Evolutionary conservation across 2,113 vertebrate genomes (phyloP).

Genomic region (Tetraodon nigroviridis): DNA sequence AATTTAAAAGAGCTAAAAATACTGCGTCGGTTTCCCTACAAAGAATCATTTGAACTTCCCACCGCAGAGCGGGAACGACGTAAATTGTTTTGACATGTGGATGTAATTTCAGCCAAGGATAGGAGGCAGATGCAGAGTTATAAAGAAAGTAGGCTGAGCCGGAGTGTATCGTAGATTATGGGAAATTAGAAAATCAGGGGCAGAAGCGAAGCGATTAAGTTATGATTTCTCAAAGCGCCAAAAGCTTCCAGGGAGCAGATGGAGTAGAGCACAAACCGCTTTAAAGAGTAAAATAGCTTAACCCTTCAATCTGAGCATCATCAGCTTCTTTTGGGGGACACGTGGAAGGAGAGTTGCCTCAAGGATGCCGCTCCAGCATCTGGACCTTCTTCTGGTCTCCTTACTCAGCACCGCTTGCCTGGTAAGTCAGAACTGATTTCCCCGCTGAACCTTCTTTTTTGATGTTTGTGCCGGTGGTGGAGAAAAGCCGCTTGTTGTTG

Average conservation of each 20-base stretch:
- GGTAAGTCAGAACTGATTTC: constrained; percentile 76
- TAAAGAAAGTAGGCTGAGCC: constrained; percentile 57
- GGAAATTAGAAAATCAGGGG: constrained; percentile 52
- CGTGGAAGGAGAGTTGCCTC: constrained; percentile 70
- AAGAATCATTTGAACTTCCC: constrained; percentile 86
- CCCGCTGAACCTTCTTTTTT: too few species aligned
- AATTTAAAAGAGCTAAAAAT: constrained; percentile 85
- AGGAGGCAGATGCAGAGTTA: constrained; percentile 74
- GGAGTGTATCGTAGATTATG: constrained; percentile 62
- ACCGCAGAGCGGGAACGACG: constrained; percentile 79
- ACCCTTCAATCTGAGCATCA: constrained; percentile 48
- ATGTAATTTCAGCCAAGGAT: constrained; percentile 82
- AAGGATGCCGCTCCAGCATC: constrained; percentile 77
- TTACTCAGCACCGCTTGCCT: constrained; percentile 75
- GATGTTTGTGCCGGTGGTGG: too few species aligned
- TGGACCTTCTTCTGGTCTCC: constrained; percentile 82
- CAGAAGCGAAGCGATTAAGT: constrained; percentile 61
- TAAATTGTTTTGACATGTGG: constrained; percentile 88
- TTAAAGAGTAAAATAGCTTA: constrained; percentile 59
- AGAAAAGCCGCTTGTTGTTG: background rate
- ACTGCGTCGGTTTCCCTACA: constrained; percentile 79
- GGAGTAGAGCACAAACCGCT: constrained; percentile 51
- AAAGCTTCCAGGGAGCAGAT: constrained; percentile 58
- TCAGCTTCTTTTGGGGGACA: constrained; percentile 47
- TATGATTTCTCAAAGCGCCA: constrained; percentile 63